Evolutionary conservation across 2,888 invertebrate species (phyloP).

Genomic region (Cosmia pyralina): DNA sequence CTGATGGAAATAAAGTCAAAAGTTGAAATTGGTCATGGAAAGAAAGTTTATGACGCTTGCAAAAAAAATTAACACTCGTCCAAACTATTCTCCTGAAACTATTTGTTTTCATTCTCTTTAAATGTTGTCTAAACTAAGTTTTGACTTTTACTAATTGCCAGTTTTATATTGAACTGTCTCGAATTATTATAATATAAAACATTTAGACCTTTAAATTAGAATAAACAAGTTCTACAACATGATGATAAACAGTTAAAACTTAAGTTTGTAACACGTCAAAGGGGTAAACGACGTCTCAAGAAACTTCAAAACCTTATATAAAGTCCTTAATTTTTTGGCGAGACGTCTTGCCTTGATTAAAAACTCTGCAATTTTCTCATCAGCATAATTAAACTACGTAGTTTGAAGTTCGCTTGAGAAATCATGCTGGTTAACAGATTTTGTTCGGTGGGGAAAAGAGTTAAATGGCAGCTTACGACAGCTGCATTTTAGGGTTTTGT

Average conservation of each 20-base stretch:
- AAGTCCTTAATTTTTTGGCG: constrained; percentile 38
- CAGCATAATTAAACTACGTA: constrained; percentile 46
- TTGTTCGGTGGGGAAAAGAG: not conserved
- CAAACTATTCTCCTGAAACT: too few species aligned
- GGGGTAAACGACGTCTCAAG: constrained; percentile 22
- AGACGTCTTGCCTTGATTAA: constrained; percentile 41
- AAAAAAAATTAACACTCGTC: too few species aligned
- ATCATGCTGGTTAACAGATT: constrained; percentile 40
- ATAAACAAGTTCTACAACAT: not conserved
- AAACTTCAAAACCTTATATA: constrained; percentile 28
- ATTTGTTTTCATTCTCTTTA: too few species aligned
- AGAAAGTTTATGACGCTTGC: not conserved
- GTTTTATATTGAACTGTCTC: too few species aligned
- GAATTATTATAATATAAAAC: too few species aligned
- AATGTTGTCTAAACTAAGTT: too few species aligned
- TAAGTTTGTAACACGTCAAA: constrained; percentile 9
- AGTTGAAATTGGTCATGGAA: not conserved
- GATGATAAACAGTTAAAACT: constrained; percentile 5
- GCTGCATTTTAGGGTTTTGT: not conserved
- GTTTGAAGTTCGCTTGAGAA: constrained; percentile 42
- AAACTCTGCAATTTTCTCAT: constrained; percentile 52
- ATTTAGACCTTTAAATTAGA: not conserved
- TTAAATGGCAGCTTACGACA: not conserved
- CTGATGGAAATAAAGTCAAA: not conserved
- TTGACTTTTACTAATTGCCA: too few species aligned